Percentiles rank a stretch among this genome's conserved stretches.
Conservation (phyloP, 1,140 invertebrate species). For the Grapholita molesta region DNA sequence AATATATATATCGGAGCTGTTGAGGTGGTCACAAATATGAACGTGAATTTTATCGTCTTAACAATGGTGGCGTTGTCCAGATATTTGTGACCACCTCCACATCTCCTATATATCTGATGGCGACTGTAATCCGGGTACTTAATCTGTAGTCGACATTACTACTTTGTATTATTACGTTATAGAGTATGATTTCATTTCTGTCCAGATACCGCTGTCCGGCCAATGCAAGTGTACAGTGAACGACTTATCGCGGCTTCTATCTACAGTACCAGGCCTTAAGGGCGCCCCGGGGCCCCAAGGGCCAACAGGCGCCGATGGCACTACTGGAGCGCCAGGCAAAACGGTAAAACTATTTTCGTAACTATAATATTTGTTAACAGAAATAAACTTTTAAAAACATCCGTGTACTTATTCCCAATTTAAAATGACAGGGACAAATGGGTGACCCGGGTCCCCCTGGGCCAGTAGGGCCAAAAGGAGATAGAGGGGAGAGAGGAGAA, state of each 20-base stretch:
- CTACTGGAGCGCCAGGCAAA: constrained; percentile 65
- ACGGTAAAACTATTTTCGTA: constrained; percentile 45
- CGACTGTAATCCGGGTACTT: too few species aligned
- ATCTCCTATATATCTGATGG: too few species aligned
- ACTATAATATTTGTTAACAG: too few species aligned
- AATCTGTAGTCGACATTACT: too few species aligned
- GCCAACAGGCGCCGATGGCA: constrained; percentile 79
- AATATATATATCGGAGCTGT: too few species aligned
- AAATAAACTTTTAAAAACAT: too few species aligned
- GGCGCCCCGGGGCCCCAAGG: constrained; percentile 83
- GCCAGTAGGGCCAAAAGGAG: constrained; percentile 73
- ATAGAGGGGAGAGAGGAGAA: constrained; percentile 83
- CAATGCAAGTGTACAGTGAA: constrained; percentile 60
- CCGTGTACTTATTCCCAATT: constrained; percentile 11
- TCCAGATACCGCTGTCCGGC: constrained; percentile 35
- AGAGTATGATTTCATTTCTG: not conserved
- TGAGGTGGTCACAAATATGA: too few species aligned
- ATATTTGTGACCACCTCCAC: too few species aligned
- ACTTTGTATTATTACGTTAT: too few species aligned
- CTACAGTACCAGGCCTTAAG: constrained; percentile 80
- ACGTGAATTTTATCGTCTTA: too few species aligned
- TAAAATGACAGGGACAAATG: constrained; percentile 72
- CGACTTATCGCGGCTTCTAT: constrained; percentile 61
- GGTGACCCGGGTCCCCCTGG: constrained; percentile 83
- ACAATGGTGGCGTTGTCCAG: too few species aligned